A percentile compares a stretch with the other conserved stretches of the same genome.
phyloP scores from a whole-genome alignment of 2,888 invertebrate genomes.

The Brassicogethes aeneus region DNA sequence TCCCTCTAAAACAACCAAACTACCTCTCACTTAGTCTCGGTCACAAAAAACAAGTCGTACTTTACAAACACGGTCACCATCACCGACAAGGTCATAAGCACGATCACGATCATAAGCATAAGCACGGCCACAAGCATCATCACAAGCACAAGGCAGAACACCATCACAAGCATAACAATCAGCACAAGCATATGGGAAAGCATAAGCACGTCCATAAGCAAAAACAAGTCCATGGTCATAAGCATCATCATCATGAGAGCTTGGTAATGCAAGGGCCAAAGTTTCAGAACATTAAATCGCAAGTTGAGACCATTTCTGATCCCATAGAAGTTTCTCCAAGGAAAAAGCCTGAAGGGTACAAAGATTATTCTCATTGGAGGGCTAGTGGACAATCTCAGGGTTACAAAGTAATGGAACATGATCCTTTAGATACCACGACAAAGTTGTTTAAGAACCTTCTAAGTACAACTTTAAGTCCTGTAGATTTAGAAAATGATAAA shows the following conservation, averaged over 20 bases:
- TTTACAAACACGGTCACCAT: background rate
- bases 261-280: no score
- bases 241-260: background rate
- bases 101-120: constrained; percentile 8
- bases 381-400: no score
- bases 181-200: constrained; percentile 15
- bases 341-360: background rate
- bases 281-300: no score
- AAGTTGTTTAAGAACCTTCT: background rate
- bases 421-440: background rate
- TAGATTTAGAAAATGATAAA: background rate
- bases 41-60: background rate
- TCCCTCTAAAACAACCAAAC: background rate
- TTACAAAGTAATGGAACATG: background rate
- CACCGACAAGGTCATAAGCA: background rate
- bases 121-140: constrained; percentile 19
- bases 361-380: no score
- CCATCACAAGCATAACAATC: constrained; percentile 19
- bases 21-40: background rate
- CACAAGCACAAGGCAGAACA: constrained; percentile 15
- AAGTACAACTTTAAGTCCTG: background rate
- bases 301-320: background rate
- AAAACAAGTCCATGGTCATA: constrained; percentile 2
- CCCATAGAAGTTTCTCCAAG: background rate
- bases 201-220: constrained; percentile 12